phyloP scores from a whole-genome alignment of 64 coral and sea anemone species.

The Hydrozoanthus tunicans region DNA sequence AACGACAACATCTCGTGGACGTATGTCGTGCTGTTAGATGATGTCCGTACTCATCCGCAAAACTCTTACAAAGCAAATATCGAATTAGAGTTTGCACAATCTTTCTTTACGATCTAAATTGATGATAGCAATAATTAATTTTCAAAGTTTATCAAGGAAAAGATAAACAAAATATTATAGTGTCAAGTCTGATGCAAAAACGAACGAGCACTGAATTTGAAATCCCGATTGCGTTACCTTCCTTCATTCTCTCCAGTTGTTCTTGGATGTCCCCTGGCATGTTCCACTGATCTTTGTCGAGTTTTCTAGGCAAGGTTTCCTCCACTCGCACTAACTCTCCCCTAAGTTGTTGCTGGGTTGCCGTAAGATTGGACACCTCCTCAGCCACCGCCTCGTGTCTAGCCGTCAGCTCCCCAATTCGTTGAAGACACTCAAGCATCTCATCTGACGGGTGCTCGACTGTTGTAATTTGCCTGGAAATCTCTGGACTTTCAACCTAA shows the following conservation, averaged over 20 bases:
- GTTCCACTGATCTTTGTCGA: slow-evolving; percentile 60
- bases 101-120: too few species aligned
- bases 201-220: not conserved
- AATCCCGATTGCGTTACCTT: slow-evolving; percentile 48
- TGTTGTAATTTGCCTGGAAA: not conserved
- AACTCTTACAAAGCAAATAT: too few species aligned
- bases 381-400: slow-evolving; percentile 69
- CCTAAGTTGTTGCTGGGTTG: slow-evolving; percentile 42
- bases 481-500: slow-evolving; percentile 36
- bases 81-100: too few species aligned
- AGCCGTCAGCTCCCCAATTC: slow-evolving; percentile 76
- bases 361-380: slow-evolving; percentile 50
- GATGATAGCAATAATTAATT: too few species aligned
- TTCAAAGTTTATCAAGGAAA: too few species aligned
- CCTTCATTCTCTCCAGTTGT: slow-evolving; percentile 64
- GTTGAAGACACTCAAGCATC: slow-evolving; percentile 80
- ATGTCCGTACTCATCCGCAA: too few species aligned
- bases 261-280: slow-evolving; percentile 71
- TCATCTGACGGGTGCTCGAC: slow-evolving; percentile 67
- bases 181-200: too few species aligned
- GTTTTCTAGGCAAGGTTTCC: slow-evolving; percentile 59
- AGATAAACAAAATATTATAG: too few species aligned
- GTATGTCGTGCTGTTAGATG: too few species aligned
- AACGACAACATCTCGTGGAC: too few species aligned
- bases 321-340: slow-evolving; percentile 52